These are phyloP conservation scores for Micronycteris hirsuta DNA, from an alignment of 2,113 vertebrate genomes.

Conservation along the genomic window DNA sequence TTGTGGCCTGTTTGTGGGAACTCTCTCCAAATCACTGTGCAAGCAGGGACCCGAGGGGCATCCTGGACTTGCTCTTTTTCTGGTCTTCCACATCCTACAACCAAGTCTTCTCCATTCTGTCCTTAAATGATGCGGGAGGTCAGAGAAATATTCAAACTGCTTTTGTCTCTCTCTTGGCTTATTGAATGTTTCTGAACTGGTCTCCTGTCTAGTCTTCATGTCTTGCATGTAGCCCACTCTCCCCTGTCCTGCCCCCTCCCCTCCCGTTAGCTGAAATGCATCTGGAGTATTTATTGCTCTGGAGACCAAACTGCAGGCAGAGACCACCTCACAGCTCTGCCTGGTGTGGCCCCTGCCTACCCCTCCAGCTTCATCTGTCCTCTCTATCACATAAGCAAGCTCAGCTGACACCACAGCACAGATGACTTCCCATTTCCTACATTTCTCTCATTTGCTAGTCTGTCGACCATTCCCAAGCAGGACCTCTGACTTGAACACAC, in stretches of 20 bases:
- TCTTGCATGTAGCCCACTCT: rapidly evolving
- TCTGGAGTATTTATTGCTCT: background rate
- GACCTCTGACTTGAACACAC: background rate
- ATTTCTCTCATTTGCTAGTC: background rate
- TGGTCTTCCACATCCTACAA: background rate
- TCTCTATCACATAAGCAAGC: background rate
- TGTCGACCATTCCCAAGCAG: background rate
- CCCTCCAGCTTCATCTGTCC: background rate
- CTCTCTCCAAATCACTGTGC: background rate
- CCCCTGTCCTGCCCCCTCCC: too few relatives aligned
- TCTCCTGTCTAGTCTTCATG: background rate
- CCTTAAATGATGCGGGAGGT: background rate
- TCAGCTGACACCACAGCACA: background rate
- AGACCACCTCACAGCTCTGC: background rate
- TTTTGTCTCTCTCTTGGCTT: background rate
- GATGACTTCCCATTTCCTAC: too few relatives aligned
- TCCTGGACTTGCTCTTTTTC: background rate
- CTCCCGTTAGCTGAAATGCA: background rate
- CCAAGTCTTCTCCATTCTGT: background rate
- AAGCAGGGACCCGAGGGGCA: too few relatives aligned
- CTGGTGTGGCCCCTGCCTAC: too few relatives aligned
- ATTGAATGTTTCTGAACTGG: background rate
- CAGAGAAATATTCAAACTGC: background rate
- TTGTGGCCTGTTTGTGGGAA: background rate
- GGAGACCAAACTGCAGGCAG: background rate